Conservation (phyloP, 2,888 invertebrate genomes). For the Drosophila kuntzei region DNA sequence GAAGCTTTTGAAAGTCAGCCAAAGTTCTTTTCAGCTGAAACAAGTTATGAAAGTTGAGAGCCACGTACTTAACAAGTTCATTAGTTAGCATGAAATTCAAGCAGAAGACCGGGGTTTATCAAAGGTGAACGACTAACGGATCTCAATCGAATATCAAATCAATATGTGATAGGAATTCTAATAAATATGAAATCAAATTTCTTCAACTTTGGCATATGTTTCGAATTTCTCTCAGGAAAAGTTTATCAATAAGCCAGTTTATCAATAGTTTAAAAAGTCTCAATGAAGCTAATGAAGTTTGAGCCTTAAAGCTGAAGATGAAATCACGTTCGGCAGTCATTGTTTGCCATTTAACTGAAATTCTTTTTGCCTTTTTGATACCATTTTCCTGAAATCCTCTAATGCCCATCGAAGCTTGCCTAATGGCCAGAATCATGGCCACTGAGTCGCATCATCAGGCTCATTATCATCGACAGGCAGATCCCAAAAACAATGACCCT, state of each 20-base stretch:
- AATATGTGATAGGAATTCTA: slow-evolving; percentile 6
- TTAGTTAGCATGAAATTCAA: slow-evolving; percentile 16
- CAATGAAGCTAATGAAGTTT: background rate
- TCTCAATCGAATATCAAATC: slow-evolving; percentile 19
- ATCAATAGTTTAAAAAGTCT: no score
- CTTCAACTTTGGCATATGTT: background rate
- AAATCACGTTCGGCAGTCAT: slow-evolving; percentile 8
- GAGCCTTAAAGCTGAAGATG: background rate
- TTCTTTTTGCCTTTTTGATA: slow-evolving; percentile 17
- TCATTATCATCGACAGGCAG: slow-evolving; percentile 38
- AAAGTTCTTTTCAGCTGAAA: slow-evolving; percentile 18
- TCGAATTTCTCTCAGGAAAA: background rate
- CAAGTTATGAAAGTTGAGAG: slow-evolving; percentile 33
- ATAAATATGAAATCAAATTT: background rate
- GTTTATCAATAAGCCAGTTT: no score
- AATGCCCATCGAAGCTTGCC: slow-evolving; percentile 41
- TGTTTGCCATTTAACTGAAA: slow-evolving; percentile 3
- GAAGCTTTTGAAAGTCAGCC: slow-evolving; percentile 30
- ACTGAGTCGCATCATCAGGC: slow-evolving; percentile 48
- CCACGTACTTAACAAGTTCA: slow-evolving; percentile 44
- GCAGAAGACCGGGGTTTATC: background rate
- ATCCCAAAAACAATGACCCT: slow-evolving; percentile 21
- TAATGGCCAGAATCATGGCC: slow-evolving; percentile 44
- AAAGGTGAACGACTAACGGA: background rate
- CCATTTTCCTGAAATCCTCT: slow-evolving; percentile 25